Conservation (phyloP, 2,113 vertebrate species). For the Elephantulus edwardii region DNA sequence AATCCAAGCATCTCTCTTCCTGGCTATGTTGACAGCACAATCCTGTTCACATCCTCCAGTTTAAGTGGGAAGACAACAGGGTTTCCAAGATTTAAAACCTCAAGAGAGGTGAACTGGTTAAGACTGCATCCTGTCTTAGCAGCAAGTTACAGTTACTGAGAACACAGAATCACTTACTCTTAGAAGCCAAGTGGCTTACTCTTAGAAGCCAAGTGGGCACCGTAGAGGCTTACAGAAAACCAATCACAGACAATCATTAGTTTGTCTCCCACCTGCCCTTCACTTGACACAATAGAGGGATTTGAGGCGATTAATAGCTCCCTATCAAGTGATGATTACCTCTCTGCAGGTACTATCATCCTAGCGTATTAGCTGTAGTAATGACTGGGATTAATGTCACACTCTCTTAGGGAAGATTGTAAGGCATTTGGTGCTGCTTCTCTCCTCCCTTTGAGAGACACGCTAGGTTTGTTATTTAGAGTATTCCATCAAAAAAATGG, state of each 20-base stretch:
- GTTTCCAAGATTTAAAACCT: constrained; percentile 78
- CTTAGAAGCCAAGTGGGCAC: neutral
- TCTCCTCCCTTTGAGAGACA: constrained; percentile 7
- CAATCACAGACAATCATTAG: neutral
- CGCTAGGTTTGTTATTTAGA: constrained; percentile 25
- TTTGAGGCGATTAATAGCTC: constrained; percentile 12
- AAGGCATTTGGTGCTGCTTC: neutral
- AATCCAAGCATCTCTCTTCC: constrained; percentile 83
- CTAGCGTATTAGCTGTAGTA: neutral
- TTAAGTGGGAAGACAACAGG: constrained; percentile 76
- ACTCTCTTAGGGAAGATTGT: neutral
- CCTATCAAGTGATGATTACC: constrained; percentile 1
- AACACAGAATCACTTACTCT: constrained; percentile 1
- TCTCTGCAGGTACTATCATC: constrained; percentile 2
- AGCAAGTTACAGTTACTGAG: neutral
- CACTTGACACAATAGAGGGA: neutral
- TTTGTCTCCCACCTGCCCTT: neutral
- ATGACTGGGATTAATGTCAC: neutral
- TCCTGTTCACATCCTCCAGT: constrained; percentile 74
- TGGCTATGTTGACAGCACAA: constrained; percentile 76
- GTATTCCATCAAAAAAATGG: neutral
- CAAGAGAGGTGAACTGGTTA: constrained; percentile 67
- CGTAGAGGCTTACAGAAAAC: neutral
- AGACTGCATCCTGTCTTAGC: neutral
- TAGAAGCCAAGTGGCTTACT: neutral